phyloP scores from a whole-genome alignment of 2,888 invertebrate genomes.

The Drosophila meridionalis region DNA sequence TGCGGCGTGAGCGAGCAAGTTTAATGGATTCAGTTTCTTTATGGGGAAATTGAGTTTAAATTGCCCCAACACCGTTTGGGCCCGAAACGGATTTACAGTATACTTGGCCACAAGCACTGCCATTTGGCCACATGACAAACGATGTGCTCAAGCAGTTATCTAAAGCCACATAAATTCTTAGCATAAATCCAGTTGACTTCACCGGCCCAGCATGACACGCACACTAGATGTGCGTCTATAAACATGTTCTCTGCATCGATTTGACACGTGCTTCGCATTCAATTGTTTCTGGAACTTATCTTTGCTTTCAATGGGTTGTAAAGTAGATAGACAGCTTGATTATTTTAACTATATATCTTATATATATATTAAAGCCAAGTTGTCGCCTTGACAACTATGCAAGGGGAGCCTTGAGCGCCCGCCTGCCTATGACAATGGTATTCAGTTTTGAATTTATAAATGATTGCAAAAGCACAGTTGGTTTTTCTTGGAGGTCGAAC shows the following conservation, averaged over 20 bases:
- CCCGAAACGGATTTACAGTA: slow-evolving; percentile 19
- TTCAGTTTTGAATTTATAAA: neutral
- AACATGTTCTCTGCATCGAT: neutral
- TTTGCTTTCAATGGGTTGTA: neutral
- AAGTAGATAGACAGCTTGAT: neutral
- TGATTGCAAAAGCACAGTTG: neutral
- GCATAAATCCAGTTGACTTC: slow-evolving; percentile 16
- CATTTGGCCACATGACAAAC: slow-evolving; percentile 19
- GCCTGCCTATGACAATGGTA: neutral
- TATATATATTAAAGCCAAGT: neutral
- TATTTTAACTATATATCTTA: neutral
- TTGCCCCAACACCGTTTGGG: slow-evolving; percentile 39
- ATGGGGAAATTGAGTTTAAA: slow-evolving; percentile 66
- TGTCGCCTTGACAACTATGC: neutral
- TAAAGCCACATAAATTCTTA: slow-evolving; percentile 18
- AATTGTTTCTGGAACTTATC: slow-evolving; percentile 9
- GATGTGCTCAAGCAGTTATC: slow-evolving; percentile 27
- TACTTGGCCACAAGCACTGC: neutral
- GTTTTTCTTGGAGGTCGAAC: neutral
- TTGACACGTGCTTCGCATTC: neutral
- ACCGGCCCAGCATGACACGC: slow-evolving; percentile 5
- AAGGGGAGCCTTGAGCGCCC: neutral
- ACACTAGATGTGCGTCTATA: neutral
- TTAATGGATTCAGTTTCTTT: slow-evolving; percentile 64
- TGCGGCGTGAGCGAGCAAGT: slow-evolving; percentile 45